Conservation (phyloP, 35 echinoderm and acorn worm genomes). For the Anneissia japonica region DNA sequence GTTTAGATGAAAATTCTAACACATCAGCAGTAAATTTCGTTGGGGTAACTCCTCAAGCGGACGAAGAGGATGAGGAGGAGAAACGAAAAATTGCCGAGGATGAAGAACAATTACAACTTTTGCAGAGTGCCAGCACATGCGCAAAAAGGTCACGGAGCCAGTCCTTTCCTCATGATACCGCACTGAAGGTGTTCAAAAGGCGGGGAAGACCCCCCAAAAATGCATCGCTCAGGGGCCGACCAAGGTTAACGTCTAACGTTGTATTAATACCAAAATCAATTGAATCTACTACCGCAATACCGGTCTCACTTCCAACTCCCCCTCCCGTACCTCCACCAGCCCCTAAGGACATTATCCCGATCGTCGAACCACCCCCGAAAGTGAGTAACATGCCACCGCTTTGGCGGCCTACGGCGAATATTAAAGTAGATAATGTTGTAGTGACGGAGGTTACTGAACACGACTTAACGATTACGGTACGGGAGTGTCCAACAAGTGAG, state of each 20-base stretch:
- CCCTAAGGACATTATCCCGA: background rate
- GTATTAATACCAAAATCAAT: background rate
- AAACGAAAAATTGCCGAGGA: background rate
- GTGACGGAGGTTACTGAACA: constrained; percentile 45
- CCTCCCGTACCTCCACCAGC: background rate
- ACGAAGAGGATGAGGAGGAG: background rate
- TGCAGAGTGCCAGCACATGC: background rate
- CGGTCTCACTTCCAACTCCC: background rate
- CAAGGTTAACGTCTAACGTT: background rate
- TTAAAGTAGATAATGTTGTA: constrained; percentile 10
- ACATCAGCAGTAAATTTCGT: background rate
- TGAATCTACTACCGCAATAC: background rate
- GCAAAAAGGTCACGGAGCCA: background rate
- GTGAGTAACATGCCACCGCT: background rate
- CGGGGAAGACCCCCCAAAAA: background rate
- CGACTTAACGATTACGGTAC: constrained; percentile 32
- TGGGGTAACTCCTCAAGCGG: background rate
- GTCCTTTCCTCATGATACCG: background rate
- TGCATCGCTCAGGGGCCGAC: background rate
- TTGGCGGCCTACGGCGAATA: background rate
- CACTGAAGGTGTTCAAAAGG: background rate
- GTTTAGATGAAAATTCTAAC: background rate
- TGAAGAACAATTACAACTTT: background rate
- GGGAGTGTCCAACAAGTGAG: constrained; percentile 30
- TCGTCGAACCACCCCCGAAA: background rate